Conservation (phyloP, 2,888 invertebrate species). For the Sepiola atlantica region DNA sequence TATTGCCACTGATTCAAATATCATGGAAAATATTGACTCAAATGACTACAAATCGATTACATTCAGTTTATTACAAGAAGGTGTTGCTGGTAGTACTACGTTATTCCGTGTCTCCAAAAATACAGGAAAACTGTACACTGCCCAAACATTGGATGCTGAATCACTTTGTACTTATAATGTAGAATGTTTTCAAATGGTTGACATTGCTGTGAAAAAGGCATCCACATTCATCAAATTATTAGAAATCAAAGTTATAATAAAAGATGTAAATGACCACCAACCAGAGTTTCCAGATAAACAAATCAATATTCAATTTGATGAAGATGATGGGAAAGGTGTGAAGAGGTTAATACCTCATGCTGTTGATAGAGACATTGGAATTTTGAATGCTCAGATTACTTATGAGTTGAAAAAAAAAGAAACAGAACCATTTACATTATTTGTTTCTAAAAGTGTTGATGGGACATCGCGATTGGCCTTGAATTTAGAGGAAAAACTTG, state of each 20-base stretch:
- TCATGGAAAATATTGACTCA: neutral
- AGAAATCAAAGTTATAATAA: constrained; percentile 12
- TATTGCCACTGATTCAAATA: constrained; percentile 23
- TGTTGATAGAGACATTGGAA: constrained; percentile 35
- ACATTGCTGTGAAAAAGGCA: constrained; percentile 35
- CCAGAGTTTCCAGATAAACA: constrained; percentile 34
- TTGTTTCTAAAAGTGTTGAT: constrained; percentile 37
- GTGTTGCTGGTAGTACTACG: neutral
- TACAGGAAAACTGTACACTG: constrained; percentile 43
- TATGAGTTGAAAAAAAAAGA: neutral
- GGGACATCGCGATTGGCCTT: neutral
- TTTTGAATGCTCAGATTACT: constrained; percentile 34
- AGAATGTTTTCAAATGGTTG: constrained; percentile 42
- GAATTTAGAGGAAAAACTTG: neutral
- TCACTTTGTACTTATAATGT: constrained; percentile 44
- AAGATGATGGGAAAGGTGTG: neutral
- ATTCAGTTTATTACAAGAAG: constrained; percentile 35
- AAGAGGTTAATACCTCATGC: neutral
- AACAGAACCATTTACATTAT: constrained; percentile 32
- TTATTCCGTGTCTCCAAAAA: constrained; percentile 22
- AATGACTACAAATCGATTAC: neutral
- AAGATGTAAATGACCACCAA: constrained; percentile 37
- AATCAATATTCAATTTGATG: constrained; percentile 34
- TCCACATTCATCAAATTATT: neutral
- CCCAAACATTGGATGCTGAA: constrained; percentile 41